Evolutionary conservation across 2,888 invertebrate species (phyloP).

Genomic region (Cremastobaeus sp.): DNA sequence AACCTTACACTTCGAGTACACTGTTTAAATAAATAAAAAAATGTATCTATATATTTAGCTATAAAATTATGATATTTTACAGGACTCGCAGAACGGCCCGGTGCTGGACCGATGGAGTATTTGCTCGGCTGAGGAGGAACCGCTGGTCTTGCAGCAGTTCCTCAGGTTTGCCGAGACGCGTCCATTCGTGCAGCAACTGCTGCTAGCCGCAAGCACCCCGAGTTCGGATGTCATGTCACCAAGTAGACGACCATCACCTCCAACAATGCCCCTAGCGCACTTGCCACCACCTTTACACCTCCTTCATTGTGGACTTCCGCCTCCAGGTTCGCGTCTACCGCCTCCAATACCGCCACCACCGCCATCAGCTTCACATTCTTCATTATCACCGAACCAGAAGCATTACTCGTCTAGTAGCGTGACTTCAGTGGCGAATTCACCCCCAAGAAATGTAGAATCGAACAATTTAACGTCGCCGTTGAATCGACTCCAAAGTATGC

Average conservation of each 20-base stretch:
- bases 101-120: slow-evolving; percentile 93
- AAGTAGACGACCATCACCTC: slow-evolving; percentile 84
- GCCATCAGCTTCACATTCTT: slow-evolving; percentile 76
- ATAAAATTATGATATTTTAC: no score
- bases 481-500: slow-evolving; percentile 95
- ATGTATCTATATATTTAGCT: no score
- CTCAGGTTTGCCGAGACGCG: slow-evolving; percentile 93
- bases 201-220: slow-evolving; percentile 81
- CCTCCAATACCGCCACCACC: slow-evolving; percentile 74
- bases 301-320: slow-evolving; percentile 77
- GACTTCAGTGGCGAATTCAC: slow-evolving; percentile 80
- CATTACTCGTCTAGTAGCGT: slow-evolving; percentile 77
- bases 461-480: slow-evolving; percentile 82
- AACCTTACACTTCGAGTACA: no score
- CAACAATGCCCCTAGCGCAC: slow-evolving; percentile 79
- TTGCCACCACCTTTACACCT: slow-evolving; percentile 76
- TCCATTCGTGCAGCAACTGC: slow-evolving; percentile 85
- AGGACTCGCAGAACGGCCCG: slow-evolving; percentile 89
- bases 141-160: slow-evolving; percentile 94
- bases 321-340: slow-evolving; percentile 78
- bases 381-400: slow-evolving; percentile 79
- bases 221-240: slow-evolving; percentile 83
- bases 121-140: slow-evolving; percentile 92
- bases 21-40: not conserved
- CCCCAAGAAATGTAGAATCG: slow-evolving; percentile 81